phyloP scores from a whole-genome alignment of 2,113 vertebrate species.

The Peromyscus leucopus region DNA sequence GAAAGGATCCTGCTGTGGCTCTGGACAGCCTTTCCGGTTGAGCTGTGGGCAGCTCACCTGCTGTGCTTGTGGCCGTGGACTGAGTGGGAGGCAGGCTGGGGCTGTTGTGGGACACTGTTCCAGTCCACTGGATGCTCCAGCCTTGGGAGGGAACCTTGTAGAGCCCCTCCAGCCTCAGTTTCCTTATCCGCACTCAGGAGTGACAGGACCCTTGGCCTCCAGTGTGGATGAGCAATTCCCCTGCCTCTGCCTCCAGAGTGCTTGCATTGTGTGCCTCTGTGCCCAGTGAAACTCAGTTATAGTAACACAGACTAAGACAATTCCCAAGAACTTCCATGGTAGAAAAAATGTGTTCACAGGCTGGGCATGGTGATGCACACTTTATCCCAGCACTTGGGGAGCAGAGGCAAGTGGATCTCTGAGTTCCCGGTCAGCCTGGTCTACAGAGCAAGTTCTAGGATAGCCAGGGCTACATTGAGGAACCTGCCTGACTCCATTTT shows the following conservation, averaged over 20 bases:
- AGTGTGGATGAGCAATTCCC: too few relatives aligned
- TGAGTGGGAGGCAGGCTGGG: not conserved
- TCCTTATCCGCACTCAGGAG: not conserved
- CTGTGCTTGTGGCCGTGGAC: not conserved
- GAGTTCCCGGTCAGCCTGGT: not conserved
- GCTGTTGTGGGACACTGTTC: not conserved
- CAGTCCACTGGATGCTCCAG: not conserved
- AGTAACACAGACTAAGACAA: not conserved
- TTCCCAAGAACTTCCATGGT: too few relatives aligned
- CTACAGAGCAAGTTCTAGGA: not conserved
- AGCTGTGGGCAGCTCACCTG: not conserved
- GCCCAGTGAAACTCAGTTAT: not conserved
- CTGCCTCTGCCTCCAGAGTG: not conserved
- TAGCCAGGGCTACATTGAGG: not conserved
- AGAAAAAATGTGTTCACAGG: not conserved
- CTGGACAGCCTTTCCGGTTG: not conserved
- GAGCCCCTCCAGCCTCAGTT: not conserved
- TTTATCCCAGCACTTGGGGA: not conserved
- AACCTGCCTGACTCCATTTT: not conserved
- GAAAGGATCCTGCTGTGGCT: not conserved
- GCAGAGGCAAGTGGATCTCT: not conserved
- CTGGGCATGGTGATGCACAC: not conserved
- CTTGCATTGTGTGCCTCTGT: not conserved
- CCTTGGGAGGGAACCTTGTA: too few relatives aligned
- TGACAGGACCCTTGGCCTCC: not conserved